A percentile compares a stretch with the other conserved stretches of the same genome.
Evolutionary conservation across 2,888 invertebrate genomes (phyloP).

Genomic region (Drosophila algonquin): DNA sequence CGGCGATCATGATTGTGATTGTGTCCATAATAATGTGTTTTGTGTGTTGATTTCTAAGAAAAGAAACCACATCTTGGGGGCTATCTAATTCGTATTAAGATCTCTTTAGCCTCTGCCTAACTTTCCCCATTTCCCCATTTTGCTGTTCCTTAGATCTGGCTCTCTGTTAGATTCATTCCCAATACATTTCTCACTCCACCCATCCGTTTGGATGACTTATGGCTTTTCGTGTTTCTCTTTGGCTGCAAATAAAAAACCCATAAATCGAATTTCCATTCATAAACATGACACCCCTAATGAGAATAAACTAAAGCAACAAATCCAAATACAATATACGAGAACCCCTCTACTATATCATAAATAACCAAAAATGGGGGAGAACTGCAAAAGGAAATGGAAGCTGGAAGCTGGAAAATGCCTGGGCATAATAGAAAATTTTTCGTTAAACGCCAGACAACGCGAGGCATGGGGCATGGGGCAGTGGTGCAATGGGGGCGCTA

Average conservation of each 20-base stretch:
- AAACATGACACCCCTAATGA: neutral
- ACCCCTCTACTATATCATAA: neutral
- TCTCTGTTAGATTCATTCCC: neutral
- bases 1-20: conserved; percentile 11
- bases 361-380: neutral
- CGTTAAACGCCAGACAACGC: conserved; percentile 65
- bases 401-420: conserved; percentile 45
- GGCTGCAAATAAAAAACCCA: neutral
- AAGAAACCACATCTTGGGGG: neutral
- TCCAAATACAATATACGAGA: neutral
- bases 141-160: neutral
- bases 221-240: neutral
- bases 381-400: conserved; percentile 4
- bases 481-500: neutral
- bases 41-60: neutral
- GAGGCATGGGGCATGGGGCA: neutral
- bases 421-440: conserved; percentile 61
- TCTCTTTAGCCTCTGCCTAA: neutral
- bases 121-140: neutral
- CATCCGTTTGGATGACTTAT: neutral
- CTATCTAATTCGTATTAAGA: neutral
- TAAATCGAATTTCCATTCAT: neutral
- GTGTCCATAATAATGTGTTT: conserved; percentile 3
- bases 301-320: neutral
- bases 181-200: neutral